Percentiles rank a stretch among this genome's conserved stretches.
Evolutionary conservation across 2,888 invertebrate species (phyloP).

Genomic region (Tuberolachnus salignus): DNA sequence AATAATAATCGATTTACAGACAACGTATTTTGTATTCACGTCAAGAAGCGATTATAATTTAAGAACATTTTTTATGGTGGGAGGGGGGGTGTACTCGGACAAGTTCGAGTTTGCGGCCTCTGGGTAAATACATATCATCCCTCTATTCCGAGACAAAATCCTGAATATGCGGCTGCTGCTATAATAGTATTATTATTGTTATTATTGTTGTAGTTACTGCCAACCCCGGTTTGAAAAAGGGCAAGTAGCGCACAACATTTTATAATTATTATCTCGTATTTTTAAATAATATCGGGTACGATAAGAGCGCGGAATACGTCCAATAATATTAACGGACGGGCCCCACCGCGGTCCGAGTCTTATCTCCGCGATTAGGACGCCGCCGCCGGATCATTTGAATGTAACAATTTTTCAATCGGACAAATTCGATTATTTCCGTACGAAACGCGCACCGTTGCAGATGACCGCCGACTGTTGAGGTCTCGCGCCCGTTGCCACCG

Average conservation of each 20-base stretch:
- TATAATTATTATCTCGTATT: not conserved
- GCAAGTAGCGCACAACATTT: not conserved
- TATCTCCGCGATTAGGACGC: constrained; percentile 17
- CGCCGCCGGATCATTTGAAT: constrained; percentile 27
- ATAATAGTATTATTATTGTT: no score
- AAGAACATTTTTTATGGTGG: no score
- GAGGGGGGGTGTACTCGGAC: no score
- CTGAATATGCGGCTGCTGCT: no score
- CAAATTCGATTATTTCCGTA: constrained; percentile 20
- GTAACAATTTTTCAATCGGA: constrained; percentile 31
- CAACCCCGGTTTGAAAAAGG: not conserved
- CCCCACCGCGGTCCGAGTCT: constrained; percentile 40
- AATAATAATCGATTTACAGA: no score
- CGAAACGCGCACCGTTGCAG: constrained; percentile 16
- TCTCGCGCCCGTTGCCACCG: not conserved
- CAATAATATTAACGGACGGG: constrained; percentile 46
- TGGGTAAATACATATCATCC: no score
- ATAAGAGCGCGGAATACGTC: constrained; percentile 28
- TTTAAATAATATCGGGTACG: not conserved
- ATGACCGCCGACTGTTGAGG: not conserved
- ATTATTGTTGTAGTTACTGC: no score
- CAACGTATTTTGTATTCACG: no score
- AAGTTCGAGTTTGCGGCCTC: no score
- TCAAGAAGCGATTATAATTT: no score
- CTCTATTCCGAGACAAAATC: no score